Evolutionary conservation across 2,113 vertebrate species (phyloP), one percentile per base, ranked within the genome.

Genomic region (Anser brachyrhynchus): DNA sequence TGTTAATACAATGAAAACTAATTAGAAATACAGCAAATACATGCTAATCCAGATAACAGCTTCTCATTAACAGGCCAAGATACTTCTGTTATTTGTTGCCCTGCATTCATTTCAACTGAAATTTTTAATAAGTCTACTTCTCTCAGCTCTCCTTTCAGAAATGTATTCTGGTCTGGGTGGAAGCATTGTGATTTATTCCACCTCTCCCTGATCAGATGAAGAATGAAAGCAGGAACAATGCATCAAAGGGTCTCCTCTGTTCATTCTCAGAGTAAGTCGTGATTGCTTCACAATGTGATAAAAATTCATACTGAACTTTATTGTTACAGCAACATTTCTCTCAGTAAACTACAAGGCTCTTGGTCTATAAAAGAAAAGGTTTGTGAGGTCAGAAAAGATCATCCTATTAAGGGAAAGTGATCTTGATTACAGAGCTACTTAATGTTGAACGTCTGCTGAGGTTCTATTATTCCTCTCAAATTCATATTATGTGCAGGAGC

Each of bases 1-100:
- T 95, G 78, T 83, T 96, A 95, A 93, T 95, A 93, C 84, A 88
- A 85, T 91, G 84, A 97, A 96, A 97, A 85, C 92, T 95, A 92
- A 86, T 89, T 95, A 96, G 90, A 94, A 97, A 96, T 95, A 91
- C 58, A 95, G 72, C 69, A 95, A 96, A 96, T 66, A 70, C 73
- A 86, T 85, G 83, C 49, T 95, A 95, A 95, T 88, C 69, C 94
- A 62, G 85, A 95, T 74, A 95, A 67, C 11, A 26, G 70, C 33
- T 71, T 92, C 70, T 95, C 86, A 95, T 97, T 96, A 96, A 57
- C 55, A 89, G 49, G 49, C 37, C 35, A 71, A 82, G 37, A 89
- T 91, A 75, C 14, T 87, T 97, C 86, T 79, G 31, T 67, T 93
- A 52, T 92, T 93, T 97, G 71, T 87, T 93, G 77, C 85, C 67